Base-by-base conservation (phyloP, 2,888 invertebrate genomes). In the Artemia sp. region DNA sequence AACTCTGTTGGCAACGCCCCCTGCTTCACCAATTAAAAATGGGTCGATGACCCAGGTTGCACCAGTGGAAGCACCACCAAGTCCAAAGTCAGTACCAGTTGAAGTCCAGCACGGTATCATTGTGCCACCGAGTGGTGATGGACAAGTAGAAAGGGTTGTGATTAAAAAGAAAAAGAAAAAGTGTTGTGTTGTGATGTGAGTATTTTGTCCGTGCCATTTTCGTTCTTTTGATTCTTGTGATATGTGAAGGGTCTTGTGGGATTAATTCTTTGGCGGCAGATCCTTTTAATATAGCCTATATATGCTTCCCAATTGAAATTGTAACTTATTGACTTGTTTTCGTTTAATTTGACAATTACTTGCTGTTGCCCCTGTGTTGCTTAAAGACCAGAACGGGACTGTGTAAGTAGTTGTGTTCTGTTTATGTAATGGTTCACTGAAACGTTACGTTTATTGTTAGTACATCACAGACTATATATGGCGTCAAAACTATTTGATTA, bases 81-180 rank as follows among this genome's bases (percentile, higher is more conserved):
- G 50, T 14, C 24, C 51, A 12, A 19, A 64, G 52, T 58, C 24
- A 11, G 24, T 64, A 51, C 69, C 53, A 14, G 84, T 87, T 72
- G 86, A 86, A 76, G 86, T 90, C 72, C 86, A 88, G 76, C 82
- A 84, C 74, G 86, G 85, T 74, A 83, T 86, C 72, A 86, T 87
- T 71, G 75, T 74, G 24, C 75, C 76, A 8, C 81, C 82, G 75
- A 87, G 88, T 77, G 85, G 84, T 75, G 83, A 83, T 73, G 82
- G 83, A 76, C 90, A 90, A 80, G 89, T 91, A 74, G 92, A 92
- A 80, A 91, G 89, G 80, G 90, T 93, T 77, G 88, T 89, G 78
- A 85, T 92, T 78, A 92, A 92, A 84, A 92, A 92, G 84, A 92
- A 92, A 83, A 90, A 89, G 81, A 92, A 91, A 83, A 88, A 90